Evolutionary conservation across 2,113 vertebrate genomes (phyloP).

Genomic region (Gymnorhina tibicen): DNA sequence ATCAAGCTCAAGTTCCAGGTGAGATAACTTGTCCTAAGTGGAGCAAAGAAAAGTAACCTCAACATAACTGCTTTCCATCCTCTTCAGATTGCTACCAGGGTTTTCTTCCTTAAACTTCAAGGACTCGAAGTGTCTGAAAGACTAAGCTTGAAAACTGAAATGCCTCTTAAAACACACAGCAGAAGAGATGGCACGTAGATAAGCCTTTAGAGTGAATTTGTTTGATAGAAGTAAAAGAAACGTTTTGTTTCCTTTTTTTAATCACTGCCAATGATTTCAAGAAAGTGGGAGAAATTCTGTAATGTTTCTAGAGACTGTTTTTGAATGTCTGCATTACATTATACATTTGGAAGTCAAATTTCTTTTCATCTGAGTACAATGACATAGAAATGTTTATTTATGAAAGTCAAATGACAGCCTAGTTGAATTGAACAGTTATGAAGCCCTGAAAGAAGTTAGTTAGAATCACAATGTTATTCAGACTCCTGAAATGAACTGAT

Average conservation of each 20-base stretch:
- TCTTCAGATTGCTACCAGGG: background rate
- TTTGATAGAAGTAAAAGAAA: background rate
- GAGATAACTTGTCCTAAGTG: conserved; percentile 84
- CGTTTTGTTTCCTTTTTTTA: background rate
- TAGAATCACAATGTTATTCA: background rate
- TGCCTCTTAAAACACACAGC: background rate
- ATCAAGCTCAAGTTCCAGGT: conserved; percentile 89
- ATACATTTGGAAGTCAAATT: background rate
- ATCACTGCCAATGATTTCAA: background rate
- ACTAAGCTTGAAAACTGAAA: background rate
- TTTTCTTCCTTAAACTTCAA: background rate
- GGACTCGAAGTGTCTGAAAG: background rate
- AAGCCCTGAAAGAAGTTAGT: background rate
- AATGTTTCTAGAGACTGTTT: background rate
- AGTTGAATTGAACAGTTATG: background rate
- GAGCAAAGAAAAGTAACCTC: background rate
- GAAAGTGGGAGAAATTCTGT: background rate
- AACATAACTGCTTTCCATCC: background rate
- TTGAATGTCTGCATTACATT: background rate
- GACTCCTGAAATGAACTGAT: background rate
- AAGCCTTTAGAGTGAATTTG: background rate
- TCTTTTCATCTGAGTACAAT: background rate
- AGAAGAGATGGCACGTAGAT: background rate
- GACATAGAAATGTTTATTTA: background rate
- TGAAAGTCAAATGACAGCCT: background rate